These are phyloP conservation scores for Drosophila bunnanda DNA, from an alignment of 2,888 invertebrate species.

Conservation along the genomic window DNA sequence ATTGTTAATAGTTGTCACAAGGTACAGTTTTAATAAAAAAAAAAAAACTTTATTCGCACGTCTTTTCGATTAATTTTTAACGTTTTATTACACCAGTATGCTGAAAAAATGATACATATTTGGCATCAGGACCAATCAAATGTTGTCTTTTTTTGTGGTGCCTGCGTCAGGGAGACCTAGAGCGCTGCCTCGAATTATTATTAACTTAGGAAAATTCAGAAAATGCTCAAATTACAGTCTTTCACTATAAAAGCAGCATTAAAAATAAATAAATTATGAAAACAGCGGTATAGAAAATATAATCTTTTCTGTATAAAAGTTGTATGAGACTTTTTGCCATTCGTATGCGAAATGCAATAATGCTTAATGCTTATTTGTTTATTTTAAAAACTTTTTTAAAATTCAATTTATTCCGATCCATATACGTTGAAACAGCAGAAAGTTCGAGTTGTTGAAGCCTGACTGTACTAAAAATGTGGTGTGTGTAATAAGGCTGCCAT, in stretches of 20 bases:
- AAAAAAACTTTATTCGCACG: fast-evolving
- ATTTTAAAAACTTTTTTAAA: fast-evolving
- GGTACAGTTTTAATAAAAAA: conserved; percentile 21
- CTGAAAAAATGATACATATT: background rate
- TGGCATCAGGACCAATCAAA: background rate
- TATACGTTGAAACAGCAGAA: background rate
- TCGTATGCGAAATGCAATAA: no score
- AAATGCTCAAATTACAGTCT: no score
- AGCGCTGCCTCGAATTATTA: no score
- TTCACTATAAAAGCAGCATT: no score
- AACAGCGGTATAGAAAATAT: background rate
- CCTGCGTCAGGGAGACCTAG: background rate
- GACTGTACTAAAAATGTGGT: conserved; percentile 19
- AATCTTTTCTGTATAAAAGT: background rate
- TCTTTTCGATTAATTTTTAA: no score
- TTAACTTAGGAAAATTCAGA: no score
- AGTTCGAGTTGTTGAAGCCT: background rate
- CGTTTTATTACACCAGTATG: no score
- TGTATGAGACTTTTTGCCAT: no score
- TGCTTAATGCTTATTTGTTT: no score
- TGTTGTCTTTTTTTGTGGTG: background rate
- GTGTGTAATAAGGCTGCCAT: conserved; percentile 55
- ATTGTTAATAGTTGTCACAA: conserved; percentile 42
- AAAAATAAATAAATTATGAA: background rate
- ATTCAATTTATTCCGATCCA: background rate